Evolutionary conservation across 2,797 vertebrate species (phyloP).

Genomic region (Sebastolobus alascanus): DNA sequence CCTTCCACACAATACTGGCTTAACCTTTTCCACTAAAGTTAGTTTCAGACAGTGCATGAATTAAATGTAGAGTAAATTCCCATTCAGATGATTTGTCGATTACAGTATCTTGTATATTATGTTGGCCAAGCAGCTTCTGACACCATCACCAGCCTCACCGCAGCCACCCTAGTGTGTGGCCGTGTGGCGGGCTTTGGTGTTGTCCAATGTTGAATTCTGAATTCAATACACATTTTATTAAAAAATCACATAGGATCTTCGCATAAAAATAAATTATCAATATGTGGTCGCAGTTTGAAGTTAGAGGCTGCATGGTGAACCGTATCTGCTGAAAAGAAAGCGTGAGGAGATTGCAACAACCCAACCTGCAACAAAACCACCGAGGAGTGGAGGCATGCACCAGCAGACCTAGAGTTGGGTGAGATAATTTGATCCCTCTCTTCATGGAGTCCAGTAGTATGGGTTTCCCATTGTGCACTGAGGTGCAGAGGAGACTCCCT

Average conservation of each 20-base stretch:
- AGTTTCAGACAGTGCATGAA: neutral
- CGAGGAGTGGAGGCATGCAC: neutral
- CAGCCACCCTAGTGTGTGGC: neutral
- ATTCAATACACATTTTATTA: neutral
- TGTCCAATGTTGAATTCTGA: neutral
- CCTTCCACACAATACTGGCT: constrained; percentile 13
- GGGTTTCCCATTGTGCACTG: constrained; percentile 21
- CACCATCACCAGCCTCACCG: neutral
- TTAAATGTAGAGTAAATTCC: neutral
- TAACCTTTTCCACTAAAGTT: neutral
- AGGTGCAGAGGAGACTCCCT: constrained; percentile 4
- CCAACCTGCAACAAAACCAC: neutral
- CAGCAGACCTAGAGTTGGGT: neutral
- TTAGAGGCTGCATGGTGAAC: neutral
- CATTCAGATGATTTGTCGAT: neutral
- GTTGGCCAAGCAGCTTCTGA: neutral
- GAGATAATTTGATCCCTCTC: constrained; percentile 11
- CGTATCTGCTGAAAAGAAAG: neutral
- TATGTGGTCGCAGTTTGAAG: neutral
- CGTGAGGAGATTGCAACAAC: neutral
- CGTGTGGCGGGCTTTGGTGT: neutral
- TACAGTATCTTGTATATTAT: neutral
- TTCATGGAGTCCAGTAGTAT: constrained; percentile 1
- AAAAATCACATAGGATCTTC: neutral
- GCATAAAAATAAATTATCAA: neutral